These are phyloP conservation scores for Cosmia pyralina DNA, from an alignment of 2,888 invertebrate genomes.

Conservation along the genomic window DNA sequence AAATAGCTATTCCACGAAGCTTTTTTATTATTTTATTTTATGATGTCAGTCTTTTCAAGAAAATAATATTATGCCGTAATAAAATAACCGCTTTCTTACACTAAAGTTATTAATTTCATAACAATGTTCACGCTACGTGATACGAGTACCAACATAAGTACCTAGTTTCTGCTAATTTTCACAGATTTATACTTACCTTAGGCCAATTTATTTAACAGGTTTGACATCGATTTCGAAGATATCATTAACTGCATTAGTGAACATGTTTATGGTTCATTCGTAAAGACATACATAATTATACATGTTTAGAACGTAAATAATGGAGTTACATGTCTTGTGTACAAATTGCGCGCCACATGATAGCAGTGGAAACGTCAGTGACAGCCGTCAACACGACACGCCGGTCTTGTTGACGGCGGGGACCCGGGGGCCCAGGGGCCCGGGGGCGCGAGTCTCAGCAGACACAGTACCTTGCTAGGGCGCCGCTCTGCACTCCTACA, in stretches of 20 bases:
- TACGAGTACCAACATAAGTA: too few relatives aligned
- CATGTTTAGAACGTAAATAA: conserved; percentile 41
- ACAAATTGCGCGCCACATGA: conserved; percentile 42
- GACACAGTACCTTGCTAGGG: conserved; percentile 85
- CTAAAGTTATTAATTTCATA: conserved; percentile 43
- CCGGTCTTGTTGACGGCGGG: conserved; percentile 52
- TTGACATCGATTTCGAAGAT: conserved; percentile 3
- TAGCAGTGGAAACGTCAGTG: conserved; percentile 52
- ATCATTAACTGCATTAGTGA: conserved; percentile 4
- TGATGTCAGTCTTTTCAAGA: conserved; percentile 32
- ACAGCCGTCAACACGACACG: conserved; percentile 61
- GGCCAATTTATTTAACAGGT: conserved; percentile 28
- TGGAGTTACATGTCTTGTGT: conserved; percentile 28
- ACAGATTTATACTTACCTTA: conserved; percentile 25
- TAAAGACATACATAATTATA: conserved; percentile 12
- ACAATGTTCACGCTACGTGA: conserved; percentile 16
- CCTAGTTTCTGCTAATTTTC: conserved; percentile 21
- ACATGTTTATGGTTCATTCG: conserved; percentile 18
- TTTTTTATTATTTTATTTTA: conserved; percentile 51
- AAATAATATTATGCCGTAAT: conserved; percentile 42
- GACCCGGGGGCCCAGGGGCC: conserved; percentile 71
- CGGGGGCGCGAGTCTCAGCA: conserved; percentile 66
- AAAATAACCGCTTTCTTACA: conserved; percentile 37
- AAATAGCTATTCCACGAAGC: conserved; percentile 51
- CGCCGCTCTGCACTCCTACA: conserved; percentile 81